Evolutionary conservation across 2,113 vertebrate genomes (phyloP).

Genomic region (Myodes glareolus): DNA sequence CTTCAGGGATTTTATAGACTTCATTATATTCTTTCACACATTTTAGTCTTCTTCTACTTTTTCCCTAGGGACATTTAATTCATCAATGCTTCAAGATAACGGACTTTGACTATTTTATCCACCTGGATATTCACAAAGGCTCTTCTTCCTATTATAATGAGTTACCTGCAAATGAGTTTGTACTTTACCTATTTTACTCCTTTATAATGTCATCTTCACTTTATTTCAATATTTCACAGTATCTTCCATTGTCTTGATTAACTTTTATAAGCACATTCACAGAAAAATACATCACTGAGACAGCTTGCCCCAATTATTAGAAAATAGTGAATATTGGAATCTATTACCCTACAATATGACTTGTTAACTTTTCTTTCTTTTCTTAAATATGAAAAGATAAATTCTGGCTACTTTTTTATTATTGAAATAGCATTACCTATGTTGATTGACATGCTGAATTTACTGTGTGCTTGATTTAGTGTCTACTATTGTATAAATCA

Average conservation of each 20-base stretch:
- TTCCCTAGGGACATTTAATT: neutral
- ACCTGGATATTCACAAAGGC: neutral
- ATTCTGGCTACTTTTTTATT: neutral
- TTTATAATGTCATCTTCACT: neutral
- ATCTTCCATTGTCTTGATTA: neutral
- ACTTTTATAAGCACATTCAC: neutral
- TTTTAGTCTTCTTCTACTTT: constrained; percentile 23
- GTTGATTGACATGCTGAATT: neutral
- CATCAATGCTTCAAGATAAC: neutral
- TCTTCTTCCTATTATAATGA: neutral
- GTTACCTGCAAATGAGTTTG: neutral
- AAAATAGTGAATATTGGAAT: neutral
- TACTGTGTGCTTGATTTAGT: neutral
- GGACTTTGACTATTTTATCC: neutral
- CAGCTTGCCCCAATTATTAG: neutral
- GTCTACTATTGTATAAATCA: neutral
- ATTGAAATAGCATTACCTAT: neutral
- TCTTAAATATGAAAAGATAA: neutral
- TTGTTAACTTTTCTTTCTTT: neutral
- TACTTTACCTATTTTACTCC: neutral
- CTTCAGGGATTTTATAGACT: constrained; percentile 40
- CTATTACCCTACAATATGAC: neutral
- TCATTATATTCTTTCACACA: constrained; percentile 62
- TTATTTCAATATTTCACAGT: neutral
- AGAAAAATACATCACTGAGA: neutral